Conservation (phyloP, 2,797 vertebrate species). For the Notoglanidium macrostoma region DNA sequence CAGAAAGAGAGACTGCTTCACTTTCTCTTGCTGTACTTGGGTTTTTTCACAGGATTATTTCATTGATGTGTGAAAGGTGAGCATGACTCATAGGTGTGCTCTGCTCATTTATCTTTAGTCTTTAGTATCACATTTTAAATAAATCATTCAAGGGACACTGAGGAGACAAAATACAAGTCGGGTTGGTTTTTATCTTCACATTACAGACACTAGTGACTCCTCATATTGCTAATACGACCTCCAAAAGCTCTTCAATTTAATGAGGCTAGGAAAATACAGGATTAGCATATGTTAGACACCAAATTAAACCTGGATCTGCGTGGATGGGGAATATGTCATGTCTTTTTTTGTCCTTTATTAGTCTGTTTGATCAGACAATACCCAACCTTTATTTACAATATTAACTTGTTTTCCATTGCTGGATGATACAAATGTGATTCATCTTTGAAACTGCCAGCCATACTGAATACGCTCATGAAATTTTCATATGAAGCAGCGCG, state of each 20-base stretch:
- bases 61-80: not conserved
- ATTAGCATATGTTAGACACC: conserved; percentile 35
- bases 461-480: conserved; percentile 30
- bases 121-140: conserved; percentile 22
- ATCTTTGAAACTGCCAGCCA: not conserved
- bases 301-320: conserved; percentile 38
- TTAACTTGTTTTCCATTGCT: not conserved
- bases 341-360: not conserved
- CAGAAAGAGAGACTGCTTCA: not conserved
- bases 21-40: conserved; percentile 4
- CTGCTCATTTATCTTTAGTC: conserved; percentile 6
- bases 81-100: conserved; percentile 13
- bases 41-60: conserved; percentile 17
- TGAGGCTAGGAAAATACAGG: conserved; percentile 39
- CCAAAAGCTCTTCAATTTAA: conserved; percentile 46
- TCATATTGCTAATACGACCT: conserved; percentile 48
- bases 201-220: conserved; percentile 29
- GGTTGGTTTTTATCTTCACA: conserved; percentile 19
- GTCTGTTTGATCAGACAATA: not conserved
- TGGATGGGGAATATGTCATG: not conserved
- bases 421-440: conserved; percentile 3
- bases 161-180: conserved; percentile 4
- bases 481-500: conserved; percentile 37
- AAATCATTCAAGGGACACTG: conserved; percentile 8
- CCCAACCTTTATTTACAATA: not conserved